Conservation (phyloP, 2,888 invertebrate genomes). For the Ernsta delagoae region DNA sequence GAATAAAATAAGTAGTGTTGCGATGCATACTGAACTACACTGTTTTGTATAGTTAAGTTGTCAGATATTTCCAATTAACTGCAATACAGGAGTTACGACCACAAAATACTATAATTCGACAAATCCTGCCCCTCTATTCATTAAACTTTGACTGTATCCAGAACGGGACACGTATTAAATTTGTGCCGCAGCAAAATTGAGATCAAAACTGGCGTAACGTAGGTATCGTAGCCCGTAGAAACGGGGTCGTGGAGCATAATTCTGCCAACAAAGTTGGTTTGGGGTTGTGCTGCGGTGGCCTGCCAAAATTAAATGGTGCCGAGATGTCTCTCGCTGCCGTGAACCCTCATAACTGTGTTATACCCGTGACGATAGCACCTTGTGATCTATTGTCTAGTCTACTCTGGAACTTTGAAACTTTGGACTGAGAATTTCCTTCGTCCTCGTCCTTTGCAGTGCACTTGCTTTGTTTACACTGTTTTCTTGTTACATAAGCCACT, state of each 20-base stretch:
- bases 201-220: constrained; percentile 11
- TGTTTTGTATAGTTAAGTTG: too few species aligned
- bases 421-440: neutral
- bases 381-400: neutral
- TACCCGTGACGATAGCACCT: neutral
- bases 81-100: too few species aligned
- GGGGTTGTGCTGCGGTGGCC: constrained; percentile 15
- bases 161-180: constrained; percentile 4
- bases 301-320: constrained; percentile 28
- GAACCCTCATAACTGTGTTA: constrained; percentile 1
- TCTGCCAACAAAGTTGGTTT: constrained; percentile 23
- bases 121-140: too few species aligned
- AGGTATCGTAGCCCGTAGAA: neutral
- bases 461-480: neutral
- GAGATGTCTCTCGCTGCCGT: constrained; percentile 2
- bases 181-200: neutral
- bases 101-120: too few species aligned
- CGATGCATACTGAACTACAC: too few species aligned
- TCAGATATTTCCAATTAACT: too few species aligned
- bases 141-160: too few species aligned
- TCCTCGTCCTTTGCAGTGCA: neutral
- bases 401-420: neutral
- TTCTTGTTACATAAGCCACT: too few species aligned
- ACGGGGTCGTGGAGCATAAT: constrained; percentile 11
- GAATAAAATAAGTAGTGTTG: too few species aligned